Conservation (phyloP, 92 coral and sea anemone genomes). For the Phenganax marumi region DNA sequence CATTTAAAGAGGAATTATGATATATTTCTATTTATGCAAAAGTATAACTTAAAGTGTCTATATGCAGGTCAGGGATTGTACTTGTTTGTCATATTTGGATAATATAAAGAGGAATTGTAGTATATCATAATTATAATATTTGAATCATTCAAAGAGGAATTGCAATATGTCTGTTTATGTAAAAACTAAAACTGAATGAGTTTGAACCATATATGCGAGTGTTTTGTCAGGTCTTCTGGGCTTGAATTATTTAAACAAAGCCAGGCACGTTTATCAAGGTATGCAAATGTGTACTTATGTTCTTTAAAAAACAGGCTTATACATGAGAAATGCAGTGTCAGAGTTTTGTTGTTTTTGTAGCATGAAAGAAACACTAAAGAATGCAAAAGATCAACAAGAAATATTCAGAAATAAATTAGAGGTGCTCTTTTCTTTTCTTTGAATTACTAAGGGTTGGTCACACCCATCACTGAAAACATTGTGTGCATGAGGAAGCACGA, state of each 20-base stretch:
- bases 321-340: not conserved
- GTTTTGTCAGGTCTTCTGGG: not conserved
- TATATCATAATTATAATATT: too few relatives aligned
- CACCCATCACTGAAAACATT: too few relatives aligned
- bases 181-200: not conserved
- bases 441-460: too few relatives aligned
- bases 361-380: not conserved
- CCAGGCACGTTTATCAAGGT: not conserved
- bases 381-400: not conserved
- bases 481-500: too few relatives aligned
- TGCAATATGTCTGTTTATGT: not conserved
- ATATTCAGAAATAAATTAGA: not conserved
- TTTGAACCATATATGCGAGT: not conserved
- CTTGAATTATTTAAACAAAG: constrained; percentile 1
- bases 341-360: not conserved
- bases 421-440: not conserved
- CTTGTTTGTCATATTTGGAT: too few relatives aligned
- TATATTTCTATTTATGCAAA: too few relatives aligned
- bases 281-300: not conserved
- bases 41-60: too few relatives aligned
- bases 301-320: not conserved
- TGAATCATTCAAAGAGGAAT: not conserved
- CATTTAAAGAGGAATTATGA: too few relatives aligned
- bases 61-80: too few relatives aligned
- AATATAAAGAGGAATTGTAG: too few relatives aligned